Evolutionary conservation across 1,140 invertebrate genomes (phyloP), one percentile per base, ranked within the genome.

Genomic region (Grapholita molesta): DNA sequence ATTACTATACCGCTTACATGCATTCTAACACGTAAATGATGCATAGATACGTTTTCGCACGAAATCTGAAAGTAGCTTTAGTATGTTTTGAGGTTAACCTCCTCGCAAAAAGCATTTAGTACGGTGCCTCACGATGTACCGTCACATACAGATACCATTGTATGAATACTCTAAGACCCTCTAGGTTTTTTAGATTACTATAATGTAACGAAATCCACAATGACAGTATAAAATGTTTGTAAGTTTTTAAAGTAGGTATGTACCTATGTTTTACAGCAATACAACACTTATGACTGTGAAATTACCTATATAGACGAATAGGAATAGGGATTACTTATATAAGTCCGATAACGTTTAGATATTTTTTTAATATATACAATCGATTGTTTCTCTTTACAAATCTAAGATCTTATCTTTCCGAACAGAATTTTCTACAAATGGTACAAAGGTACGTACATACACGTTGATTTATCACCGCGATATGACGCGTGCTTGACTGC

Each of bases 41-140:
- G 42, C 42, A 48, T 21, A 3, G 6, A 2, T 30, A 3, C 33
- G 18, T 18, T 21, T 48, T 48, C 42, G 18, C 42, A 21, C 18
- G 15, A 21, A 21, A 48, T 48, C 42, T 48, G 18, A 48, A 18
- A 38, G 42, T 48, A 61, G 25, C 55, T 25, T 28, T 61, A 28
- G 25, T 28, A 1, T 61, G 55, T 61, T 61, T 61, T 61, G 55
- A 28, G 55, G 55, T 61, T 61, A 61, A 61, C 55, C 30, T 28
- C 55, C 55, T 15, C 55, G 55, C 24, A 61, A 61, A 61, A 30
- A 25, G 32, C 55, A 61, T 61, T 48, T 61, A 9, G 55, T 28
- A 61, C 55, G 55, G 24, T 15, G n/a, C 24, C 25, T 15, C 15
- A 15, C 12, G 25, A 32, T 28, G 24, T 32, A 9, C 53, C 25